These are phyloP conservation scores for Regulus satrapa DNA, from an alignment of 2,113 vertebrate genomes.

Conservation along the genomic window DNA sequence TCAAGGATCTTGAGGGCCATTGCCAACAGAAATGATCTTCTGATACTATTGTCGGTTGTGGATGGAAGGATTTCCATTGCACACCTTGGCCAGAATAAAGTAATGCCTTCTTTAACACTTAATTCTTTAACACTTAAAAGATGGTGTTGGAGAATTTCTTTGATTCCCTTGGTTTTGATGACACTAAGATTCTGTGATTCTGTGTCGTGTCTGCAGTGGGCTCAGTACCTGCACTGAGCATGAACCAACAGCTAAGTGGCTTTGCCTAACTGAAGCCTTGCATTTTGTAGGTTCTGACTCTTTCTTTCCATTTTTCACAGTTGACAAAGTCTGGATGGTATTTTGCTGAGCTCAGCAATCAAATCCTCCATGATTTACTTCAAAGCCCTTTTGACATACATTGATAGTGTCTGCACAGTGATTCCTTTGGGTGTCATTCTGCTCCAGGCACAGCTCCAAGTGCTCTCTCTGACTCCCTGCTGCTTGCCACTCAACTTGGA, in stretches of 20 bases:
- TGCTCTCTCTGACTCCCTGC: background rate
- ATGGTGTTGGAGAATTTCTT: background rate
- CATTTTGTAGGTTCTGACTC: background rate
- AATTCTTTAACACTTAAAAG: background rate
- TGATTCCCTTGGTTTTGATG: background rate
- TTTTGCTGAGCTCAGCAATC: background rate
- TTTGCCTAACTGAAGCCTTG: background rate
- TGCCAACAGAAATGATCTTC: background rate
- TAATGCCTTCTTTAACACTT: too few relatives aligned
- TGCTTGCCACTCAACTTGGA: background rate
- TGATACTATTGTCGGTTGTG: background rate
- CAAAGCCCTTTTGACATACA: background rate
- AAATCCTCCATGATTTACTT: background rate
- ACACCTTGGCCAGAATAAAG: background rate
- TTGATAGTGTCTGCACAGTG: background rate
- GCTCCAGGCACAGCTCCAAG: background rate
- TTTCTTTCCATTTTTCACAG: background rate
- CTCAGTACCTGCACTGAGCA: background rate
- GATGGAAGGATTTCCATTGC: background rate
- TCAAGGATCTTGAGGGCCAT: background rate
- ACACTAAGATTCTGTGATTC: background rate
- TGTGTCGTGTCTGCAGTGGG: accelerated
- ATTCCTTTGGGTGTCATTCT: background rate
- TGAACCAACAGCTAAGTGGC: background rate
- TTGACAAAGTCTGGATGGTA: background rate